phyloP scores from a whole-genome alignment of 2,888 invertebrate genomes.

The Agriopis leucophaearia region DNA sequence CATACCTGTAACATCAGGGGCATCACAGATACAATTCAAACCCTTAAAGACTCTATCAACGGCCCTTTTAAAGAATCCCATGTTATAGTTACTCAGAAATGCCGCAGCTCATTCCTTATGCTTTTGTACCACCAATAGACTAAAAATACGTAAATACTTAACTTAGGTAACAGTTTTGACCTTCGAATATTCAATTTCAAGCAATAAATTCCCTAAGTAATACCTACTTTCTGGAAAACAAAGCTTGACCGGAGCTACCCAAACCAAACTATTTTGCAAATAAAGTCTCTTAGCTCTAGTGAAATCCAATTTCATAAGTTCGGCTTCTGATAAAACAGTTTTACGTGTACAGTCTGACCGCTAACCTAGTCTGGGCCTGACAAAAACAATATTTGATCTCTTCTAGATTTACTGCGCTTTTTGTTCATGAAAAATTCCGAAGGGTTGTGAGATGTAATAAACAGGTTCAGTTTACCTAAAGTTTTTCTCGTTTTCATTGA shows the following conservation, averaged over 20 bases:
- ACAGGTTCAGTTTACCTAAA: too few species aligned
- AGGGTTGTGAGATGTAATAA: too few species aligned
- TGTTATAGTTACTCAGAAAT: too few species aligned
- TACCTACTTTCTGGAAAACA: constrained; percentile 1
- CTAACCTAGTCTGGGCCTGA: neutral
- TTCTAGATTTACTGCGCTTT: neutral
- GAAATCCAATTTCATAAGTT: constrained; percentile 34
- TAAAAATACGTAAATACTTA: too few species aligned
- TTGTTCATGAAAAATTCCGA: neutral
- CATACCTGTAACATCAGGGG: too few species aligned
- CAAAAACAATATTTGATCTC: constrained; percentile 6
- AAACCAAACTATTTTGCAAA: constrained; percentile 25
- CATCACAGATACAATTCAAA: too few species aligned
- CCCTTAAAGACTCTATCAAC: too few species aligned
- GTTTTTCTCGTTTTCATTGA: neutral
- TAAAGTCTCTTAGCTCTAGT: constrained; percentile 28
- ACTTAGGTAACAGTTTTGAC: neutral
- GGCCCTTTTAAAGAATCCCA: too few species aligned
- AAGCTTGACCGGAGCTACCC: neutral
- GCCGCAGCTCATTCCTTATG: too few species aligned
- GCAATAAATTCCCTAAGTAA: neutral
- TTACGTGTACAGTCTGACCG: constrained; percentile 12
- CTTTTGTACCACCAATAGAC: too few species aligned
- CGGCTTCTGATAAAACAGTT: constrained; percentile 22
- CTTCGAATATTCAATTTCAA: neutral